These are phyloP conservation scores for Coturnix japonica DNA, from an alignment of 2,113 vertebrate species.

Conservation along the genomic window DNA sequence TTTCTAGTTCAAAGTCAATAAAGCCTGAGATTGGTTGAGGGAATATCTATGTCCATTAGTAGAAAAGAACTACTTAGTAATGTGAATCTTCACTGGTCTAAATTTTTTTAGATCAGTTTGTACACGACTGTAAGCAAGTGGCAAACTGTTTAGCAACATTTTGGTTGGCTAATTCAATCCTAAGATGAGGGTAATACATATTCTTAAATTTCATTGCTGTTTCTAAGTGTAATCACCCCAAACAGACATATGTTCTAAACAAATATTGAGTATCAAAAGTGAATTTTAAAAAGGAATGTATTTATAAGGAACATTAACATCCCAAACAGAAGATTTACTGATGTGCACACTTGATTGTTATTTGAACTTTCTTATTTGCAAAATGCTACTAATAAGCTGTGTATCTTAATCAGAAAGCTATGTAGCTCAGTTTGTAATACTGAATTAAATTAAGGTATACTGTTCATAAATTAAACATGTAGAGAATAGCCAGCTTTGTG, in stretches of 20 bases:
- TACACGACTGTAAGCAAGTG: not conserved
- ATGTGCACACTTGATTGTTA: slow-evolving; percentile 18
- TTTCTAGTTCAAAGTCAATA: not conserved
- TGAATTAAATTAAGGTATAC: slow-evolving; percentile 8
- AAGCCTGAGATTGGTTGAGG: not conserved
- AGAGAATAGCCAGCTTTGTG: not conserved
- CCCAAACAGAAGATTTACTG: not conserved
- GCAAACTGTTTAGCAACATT: not conserved
- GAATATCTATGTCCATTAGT: not conserved
- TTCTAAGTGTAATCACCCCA: not conserved
- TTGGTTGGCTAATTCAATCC: not conserved
- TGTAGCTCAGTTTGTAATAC: not conserved
- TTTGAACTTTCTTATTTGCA: slow-evolving; percentile 59
- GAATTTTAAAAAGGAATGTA: not conserved
- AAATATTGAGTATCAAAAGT: not conserved
- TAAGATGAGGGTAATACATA: not conserved
- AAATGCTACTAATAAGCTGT: slow-evolving; percentile 22
- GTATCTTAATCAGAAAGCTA: slow-evolving; percentile 31
- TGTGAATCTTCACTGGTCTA: not conserved
- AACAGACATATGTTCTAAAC: not conserved
- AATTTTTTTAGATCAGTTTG: not conserved
- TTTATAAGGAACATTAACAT: not conserved
- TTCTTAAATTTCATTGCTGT: not conserved
- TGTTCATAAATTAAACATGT: slow-evolving; percentile 35
- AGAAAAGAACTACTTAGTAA: not conserved